Evolutionary conservation across 2,888 invertebrate genomes (phyloP), one percentile per base, ranked within the genome.

Genomic region (Tenthredo mesomela): DNA sequence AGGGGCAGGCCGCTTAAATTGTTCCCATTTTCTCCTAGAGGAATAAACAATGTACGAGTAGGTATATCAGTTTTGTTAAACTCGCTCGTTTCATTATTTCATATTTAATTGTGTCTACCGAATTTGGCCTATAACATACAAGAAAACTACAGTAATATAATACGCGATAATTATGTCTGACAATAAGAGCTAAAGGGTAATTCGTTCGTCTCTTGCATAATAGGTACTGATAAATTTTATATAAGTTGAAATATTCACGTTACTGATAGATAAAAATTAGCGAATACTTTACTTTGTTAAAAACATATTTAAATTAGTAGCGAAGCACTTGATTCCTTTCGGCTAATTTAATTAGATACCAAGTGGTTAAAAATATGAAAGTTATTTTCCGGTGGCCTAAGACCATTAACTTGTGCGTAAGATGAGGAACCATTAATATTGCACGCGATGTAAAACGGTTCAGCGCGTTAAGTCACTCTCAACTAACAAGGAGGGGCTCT

Each of bases 11-110:
- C 61, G 37, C 40, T 21, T 40, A 80, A 80, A 61, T 80, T 80
- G 78, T 80, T 80, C 78, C 78, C 78, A 80, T 80, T 58, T 80
- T 80, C 78, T 80, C 40, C 58, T 80, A 80, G 58, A 80, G 47
- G 21, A 58, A 80, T 80, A n/a, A 80, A 58, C 50, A 61, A 61
- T n/a, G 12, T 80, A 58, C 12, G 12, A 61, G 18, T 61, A 43
- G n/a, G 18, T 71, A 21, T 71, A 71, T 77, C 71, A 71, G 40
- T 71, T 71, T 71, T 18, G 33, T 18, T 67, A 29, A 33, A 29
- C 29, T 67, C 29, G 33, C 29, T 21, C 12, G 18, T 67, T 67
- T 33, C 29, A 33, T 67, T 15, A 67, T 33, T 67, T 33, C 67
- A 18, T 67, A 67, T 33, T 50, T 50, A 50, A 29, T 67, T 67